phyloP scores from a whole-genome alignment of 2,888 invertebrate genomes.

The Nebria brevicollis region DNA sequence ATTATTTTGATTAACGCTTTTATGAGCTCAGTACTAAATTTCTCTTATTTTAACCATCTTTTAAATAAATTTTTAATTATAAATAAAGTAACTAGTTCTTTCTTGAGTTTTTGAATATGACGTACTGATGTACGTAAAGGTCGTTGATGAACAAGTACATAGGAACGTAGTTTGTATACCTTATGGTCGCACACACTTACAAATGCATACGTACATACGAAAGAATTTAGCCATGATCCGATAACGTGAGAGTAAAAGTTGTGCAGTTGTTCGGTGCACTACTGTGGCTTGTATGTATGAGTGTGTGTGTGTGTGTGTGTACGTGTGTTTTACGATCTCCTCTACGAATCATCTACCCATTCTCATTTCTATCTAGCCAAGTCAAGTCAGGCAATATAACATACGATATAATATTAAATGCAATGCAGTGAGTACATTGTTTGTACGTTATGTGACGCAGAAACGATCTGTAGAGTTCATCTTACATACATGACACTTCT shows the following conservation, averaged over 20 bases:
- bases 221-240: background rate
- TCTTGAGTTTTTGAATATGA: background rate
- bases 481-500: slow-evolving; percentile 5
- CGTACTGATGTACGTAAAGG: background rate
- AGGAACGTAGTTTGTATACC: background rate
- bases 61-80: no score
- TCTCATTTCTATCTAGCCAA: background rate
- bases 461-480: slow-evolving; percentile 14
- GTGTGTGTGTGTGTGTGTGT: background rate
- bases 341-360: background rate
- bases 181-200: background rate
- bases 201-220: background rate
- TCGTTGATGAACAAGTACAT: background rate
- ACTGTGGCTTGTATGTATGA: background rate
- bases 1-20: no score
- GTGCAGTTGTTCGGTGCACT: background rate
- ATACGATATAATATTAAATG: background rate
- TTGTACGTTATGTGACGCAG: background rate
- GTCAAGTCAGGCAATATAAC: background rate
- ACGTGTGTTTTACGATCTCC: background rate
- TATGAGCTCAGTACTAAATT: no score
- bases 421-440: background rate
- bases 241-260: slow-evolving; percentile 1
- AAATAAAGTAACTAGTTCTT: no score
- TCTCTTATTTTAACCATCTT: no score